phyloP scores from a whole-genome alignment of 2,113 vertebrate species.

The Heterocephalus glaber region DNA sequence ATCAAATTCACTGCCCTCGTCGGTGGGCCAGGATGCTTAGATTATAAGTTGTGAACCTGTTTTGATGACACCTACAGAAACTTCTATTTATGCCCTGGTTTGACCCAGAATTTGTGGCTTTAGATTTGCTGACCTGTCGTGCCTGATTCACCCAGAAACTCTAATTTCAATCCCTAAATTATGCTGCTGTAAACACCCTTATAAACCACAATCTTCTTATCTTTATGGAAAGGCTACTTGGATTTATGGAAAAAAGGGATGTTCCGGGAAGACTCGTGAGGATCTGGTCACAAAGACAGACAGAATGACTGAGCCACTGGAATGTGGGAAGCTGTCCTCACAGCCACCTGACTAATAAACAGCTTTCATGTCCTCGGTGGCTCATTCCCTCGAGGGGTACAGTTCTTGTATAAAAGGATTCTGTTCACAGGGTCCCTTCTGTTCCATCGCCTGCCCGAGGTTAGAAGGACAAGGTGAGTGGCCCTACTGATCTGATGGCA shows the following conservation, averaged over 20 bases:
- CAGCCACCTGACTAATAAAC: background rate
- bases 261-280: background rate
- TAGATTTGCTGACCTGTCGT: background rate
- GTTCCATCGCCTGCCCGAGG: background rate
- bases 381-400: background rate
- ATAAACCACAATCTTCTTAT: slow-evolving; percentile 40
- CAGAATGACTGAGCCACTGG: slow-evolving; percentile 8
- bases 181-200: background rate
- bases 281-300: background rate
- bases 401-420: slow-evolving; percentile 66
- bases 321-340: slow-evolving; percentile 43
- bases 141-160: background rate
- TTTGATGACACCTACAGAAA: background rate
- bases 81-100: background rate
- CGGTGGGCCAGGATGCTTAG: background rate
- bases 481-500: background rate
- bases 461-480: slow-evolving; percentile 63
- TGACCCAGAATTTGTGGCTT: background rate
- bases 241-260: slow-evolving; percentile 40
- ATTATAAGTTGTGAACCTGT: background rate
- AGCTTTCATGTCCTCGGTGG: background rate
- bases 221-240: slow-evolving; percentile 58
- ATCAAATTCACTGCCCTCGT: background rate
- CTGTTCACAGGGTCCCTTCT: background rate
- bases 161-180: background rate